Percentiles rank a stretch among this genome's conserved stretches.
phyloP scores from a whole-genome alignment of 2,797 vertebrate species.

The Neolamprologus multifasciatus region DNA sequence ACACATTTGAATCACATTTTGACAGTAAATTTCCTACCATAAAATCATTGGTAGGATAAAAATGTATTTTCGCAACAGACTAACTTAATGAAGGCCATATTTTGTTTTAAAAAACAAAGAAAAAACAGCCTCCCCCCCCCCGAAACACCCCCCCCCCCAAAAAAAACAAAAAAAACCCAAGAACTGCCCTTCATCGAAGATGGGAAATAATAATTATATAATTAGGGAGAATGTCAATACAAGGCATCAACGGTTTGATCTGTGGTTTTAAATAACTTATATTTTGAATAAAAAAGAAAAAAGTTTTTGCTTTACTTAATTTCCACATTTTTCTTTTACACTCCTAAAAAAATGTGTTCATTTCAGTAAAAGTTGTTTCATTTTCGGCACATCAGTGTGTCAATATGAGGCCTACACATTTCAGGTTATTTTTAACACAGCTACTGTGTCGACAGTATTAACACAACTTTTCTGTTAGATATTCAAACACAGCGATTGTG shows the following conservation, averaged over 20 bases:
- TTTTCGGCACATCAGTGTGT: background rate
- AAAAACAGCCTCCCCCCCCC: background rate
- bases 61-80: background rate
- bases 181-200: background rate
- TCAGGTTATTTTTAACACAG: background rate
- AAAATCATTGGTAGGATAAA: background rate
- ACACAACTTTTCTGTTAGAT: background rate
- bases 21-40: background rate
- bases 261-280: background rate
- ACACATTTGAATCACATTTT: background rate
- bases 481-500: background rate
- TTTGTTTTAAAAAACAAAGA: too few relatives aligned
- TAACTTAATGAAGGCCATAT: background rate
- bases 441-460: background rate
- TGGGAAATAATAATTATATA: background rate
- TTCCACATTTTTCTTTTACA: background rate
- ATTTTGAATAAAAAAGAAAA: background rate
- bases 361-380: background rate
- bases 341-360: accelerated
- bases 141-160: background rate
- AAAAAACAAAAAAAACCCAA: background rate
- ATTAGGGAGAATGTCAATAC: background rate
- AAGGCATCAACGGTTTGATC: background rate
- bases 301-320: background rate
- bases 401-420: background rate